These are phyloP conservation scores for Caracal caracal DNA, from an alignment of 2,113 vertebrate species.

Conservation along the genomic window DNA sequence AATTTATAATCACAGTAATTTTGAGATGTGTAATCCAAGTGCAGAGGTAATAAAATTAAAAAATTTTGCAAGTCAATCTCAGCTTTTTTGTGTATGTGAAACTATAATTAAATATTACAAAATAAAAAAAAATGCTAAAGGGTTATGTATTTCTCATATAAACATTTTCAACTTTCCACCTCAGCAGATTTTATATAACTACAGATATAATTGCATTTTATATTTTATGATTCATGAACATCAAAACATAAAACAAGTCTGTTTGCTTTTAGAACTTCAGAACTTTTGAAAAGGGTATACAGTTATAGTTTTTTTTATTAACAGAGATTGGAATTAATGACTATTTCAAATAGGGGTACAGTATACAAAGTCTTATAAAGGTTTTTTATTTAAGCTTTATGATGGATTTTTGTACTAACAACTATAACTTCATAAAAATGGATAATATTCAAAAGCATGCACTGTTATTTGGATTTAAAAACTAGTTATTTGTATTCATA, in stretches of 20 bases:
- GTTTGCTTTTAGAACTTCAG: slow-evolving; percentile 57
- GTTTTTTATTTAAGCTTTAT: slow-evolving; percentile 71
- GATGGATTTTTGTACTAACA: slow-evolving; percentile 73
- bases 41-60: not conserved
- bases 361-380: slow-evolving; percentile 73
- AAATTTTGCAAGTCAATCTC: not conserved
- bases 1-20: not conserved
- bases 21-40: not conserved
- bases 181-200: slow-evolving; percentile 24
- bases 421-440: slow-evolving; percentile 73
- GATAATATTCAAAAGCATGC: slow-evolving; percentile 85
- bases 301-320: slow-evolving; percentile 75
- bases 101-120: not conserved
- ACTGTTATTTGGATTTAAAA: slow-evolving; percentile 84
- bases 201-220: slow-evolving; percentile 47
- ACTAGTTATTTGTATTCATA: slow-evolving; percentile 82
- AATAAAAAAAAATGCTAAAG: not conserved
- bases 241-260: slow-evolving; percentile 20
- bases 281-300: slow-evolving; percentile 51
- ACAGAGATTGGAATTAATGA: slow-evolving; percentile 65
- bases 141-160: not conserved
- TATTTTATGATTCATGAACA: slow-evolving; percentile 40
- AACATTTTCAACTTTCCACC: slow-evolving; percentile 50
- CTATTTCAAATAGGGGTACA: slow-evolving; percentile 69
- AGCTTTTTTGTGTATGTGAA: not conserved